phyloP scores from a whole-genome alignment of 2,113 vertebrate genomes.

The Egretta garzetta region DNA sequence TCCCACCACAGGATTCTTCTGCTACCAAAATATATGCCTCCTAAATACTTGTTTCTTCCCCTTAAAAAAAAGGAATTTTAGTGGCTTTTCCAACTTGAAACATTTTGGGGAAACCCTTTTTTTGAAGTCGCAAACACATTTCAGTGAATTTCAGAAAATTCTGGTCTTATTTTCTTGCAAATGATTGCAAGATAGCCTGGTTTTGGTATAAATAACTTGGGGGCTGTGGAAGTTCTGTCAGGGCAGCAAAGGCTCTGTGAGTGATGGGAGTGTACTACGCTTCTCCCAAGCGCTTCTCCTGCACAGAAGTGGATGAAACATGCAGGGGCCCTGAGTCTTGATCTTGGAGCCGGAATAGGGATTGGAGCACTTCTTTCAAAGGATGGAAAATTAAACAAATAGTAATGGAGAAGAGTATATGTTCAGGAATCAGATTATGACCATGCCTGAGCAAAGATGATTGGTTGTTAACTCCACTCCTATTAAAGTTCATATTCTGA shows the following conservation, averaged over 20 bases:
- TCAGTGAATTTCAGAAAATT: background rate
- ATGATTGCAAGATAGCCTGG: background rate
- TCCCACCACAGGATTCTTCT: background rate
- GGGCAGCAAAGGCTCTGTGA: background rate
- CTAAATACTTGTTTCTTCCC: background rate
- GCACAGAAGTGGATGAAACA: background rate
- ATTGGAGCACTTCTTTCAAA: conserved; percentile 38
- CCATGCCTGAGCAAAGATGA: conserved; percentile 40
- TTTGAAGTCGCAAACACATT: background rate
- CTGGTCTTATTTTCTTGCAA: background rate
- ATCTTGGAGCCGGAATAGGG: background rate
- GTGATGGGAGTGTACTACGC: background rate
- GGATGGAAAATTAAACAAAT: conserved; percentile 51
- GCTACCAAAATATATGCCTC: background rate
- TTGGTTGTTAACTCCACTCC: conserved; percentile 62
- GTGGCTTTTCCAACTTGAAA: background rate
- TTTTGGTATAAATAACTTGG: background rate
- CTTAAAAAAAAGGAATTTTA: background rate
- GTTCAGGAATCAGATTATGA: conserved; percentile 46
- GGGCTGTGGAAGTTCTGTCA: background rate
- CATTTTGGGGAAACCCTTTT: background rate
- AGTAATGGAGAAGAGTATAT: conserved; percentile 23
- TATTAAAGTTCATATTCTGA: conserved; percentile 64
- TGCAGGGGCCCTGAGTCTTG: rapidly evolving
- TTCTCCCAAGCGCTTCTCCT: background rate